Evolutionary conservation across 2,113 vertebrate species (phyloP), one percentile per base, ranked within the genome.

Genomic region (Cyprinus carpio): DNA sequence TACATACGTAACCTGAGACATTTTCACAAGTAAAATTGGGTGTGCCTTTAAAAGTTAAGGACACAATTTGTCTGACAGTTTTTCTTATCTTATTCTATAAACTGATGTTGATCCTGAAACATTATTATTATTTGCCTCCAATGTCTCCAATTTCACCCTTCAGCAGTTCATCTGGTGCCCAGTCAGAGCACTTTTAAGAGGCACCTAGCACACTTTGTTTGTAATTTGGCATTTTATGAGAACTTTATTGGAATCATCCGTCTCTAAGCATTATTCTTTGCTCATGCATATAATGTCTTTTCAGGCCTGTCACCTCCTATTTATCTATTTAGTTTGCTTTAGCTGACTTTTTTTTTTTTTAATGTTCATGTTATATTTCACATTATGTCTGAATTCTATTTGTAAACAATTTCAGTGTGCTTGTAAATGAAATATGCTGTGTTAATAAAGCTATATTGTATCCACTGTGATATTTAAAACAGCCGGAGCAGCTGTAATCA

Each of bases 251-350:
- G 72, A 46, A 49, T 49, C 72, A 75, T 49, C 72, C n/a, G 15
- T 75, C 72, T 75, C 72, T 49, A 75, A 8, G 37, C 72, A 49
- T 49, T 75, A 49, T 75, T 75, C 43, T 49, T 75, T 2, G 2
- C 72, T n/a, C 40, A 75, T 46, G 71, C n/a, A 49, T 75, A 75
- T 75, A 75, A 75, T 46, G 40, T 75, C 40, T 29, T 75, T 75
- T 75, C 46, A 75, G 43, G 23, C 37, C 40, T 27, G 40, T 27
- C 72, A 15, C 11, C 23, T 49, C 1, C 40, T 49, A 75, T 75
- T 75, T 16, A 75, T 49, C 43, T 75, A 16, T 27, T 75, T 75
- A 25, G 7, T 75, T 25, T 75, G 72, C n/a, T 75, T 25, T 43
- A 75, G 25, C 40, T 12, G 12, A 75, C 6, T 27, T 75, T 20